phyloP scores from a whole-genome alignment of 2,113 vertebrate species.

The Copsychus sechellarum region DNA sequence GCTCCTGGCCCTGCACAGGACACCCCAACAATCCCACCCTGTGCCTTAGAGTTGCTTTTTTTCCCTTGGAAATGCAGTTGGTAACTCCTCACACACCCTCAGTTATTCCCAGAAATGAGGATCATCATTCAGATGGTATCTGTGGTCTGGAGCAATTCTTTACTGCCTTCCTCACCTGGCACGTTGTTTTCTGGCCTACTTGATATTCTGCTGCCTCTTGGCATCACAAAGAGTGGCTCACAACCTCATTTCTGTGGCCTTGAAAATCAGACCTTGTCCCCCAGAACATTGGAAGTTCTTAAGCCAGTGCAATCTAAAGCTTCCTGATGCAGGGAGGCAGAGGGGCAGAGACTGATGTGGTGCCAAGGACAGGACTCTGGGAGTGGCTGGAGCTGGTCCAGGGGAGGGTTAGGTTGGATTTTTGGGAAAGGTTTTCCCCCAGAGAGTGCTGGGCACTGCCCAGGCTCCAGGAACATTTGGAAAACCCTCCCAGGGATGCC shows the following conservation, averaged over 20 bases:
- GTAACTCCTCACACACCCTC: neutral
- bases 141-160: neutral
- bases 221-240: neutral
- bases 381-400: accelerated
- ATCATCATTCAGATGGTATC: neutral
- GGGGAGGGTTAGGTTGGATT: accelerated
- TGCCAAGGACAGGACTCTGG: neutral
- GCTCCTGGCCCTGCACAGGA: neutral
- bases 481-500: neutral
- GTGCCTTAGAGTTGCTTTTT: neutral
- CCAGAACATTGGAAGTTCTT: neutral
- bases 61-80: neutral
- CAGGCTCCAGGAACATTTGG: neutral
- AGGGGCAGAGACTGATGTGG: neutral
- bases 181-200: neutral
- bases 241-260: neutral
- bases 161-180: neutral
- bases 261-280: neutral
- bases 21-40: neutral
- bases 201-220: neutral
- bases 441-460: neutral
- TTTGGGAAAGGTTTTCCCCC: neutral
- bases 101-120: neutral
- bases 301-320: accelerated
- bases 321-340: neutral